phyloP scores from a whole-genome alignment of 2,113 vertebrate genomes.

The Sialia sialis region DNA sequence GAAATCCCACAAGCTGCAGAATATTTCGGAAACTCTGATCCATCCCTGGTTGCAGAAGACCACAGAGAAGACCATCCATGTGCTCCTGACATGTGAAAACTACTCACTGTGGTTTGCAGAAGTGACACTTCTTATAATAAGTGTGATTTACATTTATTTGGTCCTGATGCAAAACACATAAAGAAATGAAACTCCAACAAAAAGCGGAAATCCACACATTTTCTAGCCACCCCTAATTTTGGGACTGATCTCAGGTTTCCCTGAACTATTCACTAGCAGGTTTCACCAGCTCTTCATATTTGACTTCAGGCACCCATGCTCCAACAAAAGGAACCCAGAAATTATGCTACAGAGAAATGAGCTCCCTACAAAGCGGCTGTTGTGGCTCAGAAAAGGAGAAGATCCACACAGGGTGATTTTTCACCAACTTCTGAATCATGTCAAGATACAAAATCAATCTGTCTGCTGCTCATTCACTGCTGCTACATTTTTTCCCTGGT shows the following conservation, averaged over 20 bases:
- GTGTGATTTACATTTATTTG: background rate
- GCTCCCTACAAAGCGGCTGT: background rate
- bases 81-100: background rate
- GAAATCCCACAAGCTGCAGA: background rate
- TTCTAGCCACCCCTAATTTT: background rate
- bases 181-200: background rate
- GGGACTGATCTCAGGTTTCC: background rate
- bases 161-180: background rate
- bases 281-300: background rate
- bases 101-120: background rate
- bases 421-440: background rate
- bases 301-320: background rate
- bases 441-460: constrained; percentile 37
- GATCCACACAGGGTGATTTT: background rate
- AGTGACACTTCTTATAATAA: background rate
- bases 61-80: background rate
- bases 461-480: background rate
- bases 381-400: background rate
- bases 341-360: background rate
- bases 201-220: background rate
- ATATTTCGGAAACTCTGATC: background rate
- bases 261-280: background rate
- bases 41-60: background rate
- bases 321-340: background rate
- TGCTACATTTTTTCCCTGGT: background rate